Evolutionary conservation across 2,888 invertebrate species (phyloP), one percentile per base, ranked within the genome.

Genomic region (Lathronympha strigana): DNA sequence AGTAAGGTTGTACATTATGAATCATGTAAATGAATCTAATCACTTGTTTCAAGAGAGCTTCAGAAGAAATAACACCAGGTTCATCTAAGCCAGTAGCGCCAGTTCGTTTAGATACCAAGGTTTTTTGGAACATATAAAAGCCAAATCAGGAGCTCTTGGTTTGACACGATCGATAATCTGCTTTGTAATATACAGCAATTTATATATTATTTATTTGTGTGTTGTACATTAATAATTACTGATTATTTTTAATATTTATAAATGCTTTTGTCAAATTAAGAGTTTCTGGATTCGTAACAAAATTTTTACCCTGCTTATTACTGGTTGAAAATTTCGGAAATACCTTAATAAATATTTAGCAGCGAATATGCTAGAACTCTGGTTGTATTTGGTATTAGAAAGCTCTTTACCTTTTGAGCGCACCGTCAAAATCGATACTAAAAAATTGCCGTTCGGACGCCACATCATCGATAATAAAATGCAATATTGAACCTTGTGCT

Each of bases 21-120:
- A n/a, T 64, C 58, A 58, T 51, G 28, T n/a, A 66, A 53, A 45
- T 55, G 40, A 63, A 63, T 66, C 53, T 61, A 61, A 17, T 25
- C 38, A 50, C 38, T 33, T 47, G 38, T 66, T 61, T 54, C 31
- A 28, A 64, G 13, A 21, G 51, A 53, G 45, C 33, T 51, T 9
- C 36, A 8, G 21, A 19, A 8, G 4, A 57, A 57, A 43, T 57
- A 57, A 13, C 19, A 19, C 43, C 55, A 57, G 28, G 19, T n/a
- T 13, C 19, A 28, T 45, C 55, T 55, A 25, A n/a, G 40, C 40
- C 0, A 47, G 23, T 47, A 23, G 23, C n/a, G 23, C 23, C 23
- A 23, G 3, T 2, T 21, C 21, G 8, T 38, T 38, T 38, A 13
- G 33, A 33, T 15, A 15, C 38, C 17, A 11, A 33, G 28, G 5